These are phyloP conservation scores for Tachina lurida DNA, from an alignment of 2,888 invertebrate genomes.

Conservation along the genomic window DNA sequence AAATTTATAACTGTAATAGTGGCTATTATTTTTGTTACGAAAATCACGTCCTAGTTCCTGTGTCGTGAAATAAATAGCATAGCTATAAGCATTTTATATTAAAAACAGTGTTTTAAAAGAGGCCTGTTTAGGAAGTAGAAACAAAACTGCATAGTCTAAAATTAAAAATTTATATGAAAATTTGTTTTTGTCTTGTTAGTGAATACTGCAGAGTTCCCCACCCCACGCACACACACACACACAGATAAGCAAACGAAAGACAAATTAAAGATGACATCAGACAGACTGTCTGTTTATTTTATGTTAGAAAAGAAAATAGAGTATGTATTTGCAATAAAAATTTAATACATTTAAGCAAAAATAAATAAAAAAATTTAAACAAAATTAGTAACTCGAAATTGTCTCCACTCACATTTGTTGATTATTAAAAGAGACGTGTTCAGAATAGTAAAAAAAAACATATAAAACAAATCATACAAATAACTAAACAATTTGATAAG, in stretches of 20 bases:
- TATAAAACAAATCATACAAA: background rate
- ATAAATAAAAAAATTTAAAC: background rate
- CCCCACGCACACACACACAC: background rate
- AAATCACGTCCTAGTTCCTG: no score
- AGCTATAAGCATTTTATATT: no score
- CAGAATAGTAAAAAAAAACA: constrained; percentile 26
- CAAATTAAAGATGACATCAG: constrained; percentile 57
- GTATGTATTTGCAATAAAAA: constrained; percentile 47
- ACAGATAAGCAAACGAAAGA: background rate
- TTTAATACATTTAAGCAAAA: constrained; percentile 13
- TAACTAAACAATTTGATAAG: background rate
- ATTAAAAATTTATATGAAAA: background rate
- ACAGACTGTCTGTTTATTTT: background rate
- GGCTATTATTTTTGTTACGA: no score
- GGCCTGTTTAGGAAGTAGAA: no score
- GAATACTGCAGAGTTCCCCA: background rate
- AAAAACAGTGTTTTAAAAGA: background rate
- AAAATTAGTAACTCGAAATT: constrained; percentile 4
- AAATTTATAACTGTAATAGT: no score
- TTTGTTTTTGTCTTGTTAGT: background rate
- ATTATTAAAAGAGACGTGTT: constrained; percentile 23
- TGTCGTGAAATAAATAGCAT: no score
- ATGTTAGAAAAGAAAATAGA: constrained; percentile 29
- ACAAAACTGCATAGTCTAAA: background rate
- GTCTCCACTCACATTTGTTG: background rate